A percentile compares a stretch with the other conserved stretches of the same genome.
Conservation (phyloP, 2,888 invertebrate species). For the Lysandra coridon region DNA sequence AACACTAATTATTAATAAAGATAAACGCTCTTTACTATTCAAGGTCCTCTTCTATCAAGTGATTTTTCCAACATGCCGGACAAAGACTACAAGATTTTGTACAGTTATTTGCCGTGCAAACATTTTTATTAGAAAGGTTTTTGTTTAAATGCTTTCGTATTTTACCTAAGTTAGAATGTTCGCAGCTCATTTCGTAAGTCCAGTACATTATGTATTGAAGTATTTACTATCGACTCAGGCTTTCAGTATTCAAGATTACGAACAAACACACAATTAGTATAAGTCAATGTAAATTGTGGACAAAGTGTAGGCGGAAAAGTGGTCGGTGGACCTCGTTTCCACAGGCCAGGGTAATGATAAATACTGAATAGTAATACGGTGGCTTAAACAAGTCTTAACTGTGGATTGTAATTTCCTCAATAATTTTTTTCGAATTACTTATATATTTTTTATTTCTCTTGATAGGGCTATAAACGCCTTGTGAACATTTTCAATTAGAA, state of each 20-base stretch:
- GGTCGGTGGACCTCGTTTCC: background rate
- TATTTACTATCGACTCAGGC: conserved; percentile 1
- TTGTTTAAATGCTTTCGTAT: background rate
- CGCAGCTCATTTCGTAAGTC: background rate
- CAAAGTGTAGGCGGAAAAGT: conserved; percentile 1
- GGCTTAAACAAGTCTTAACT: background rate
- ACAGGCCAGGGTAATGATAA: background rate
- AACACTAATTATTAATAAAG: too few species aligned
- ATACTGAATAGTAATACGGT: background rate
- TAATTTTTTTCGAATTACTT: too few species aligned
- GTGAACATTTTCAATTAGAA: too few species aligned
- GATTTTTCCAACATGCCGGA: too few species aligned
- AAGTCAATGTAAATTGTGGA: conserved; percentile 7
- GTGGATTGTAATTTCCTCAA: too few species aligned
- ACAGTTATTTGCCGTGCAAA: background rate
- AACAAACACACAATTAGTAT: conserved; percentile 3
- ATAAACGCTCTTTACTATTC: too few species aligned
- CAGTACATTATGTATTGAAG: background rate
- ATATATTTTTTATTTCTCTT: too few species aligned
- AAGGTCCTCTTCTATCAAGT: too few species aligned
- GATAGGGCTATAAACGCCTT: too few species aligned
- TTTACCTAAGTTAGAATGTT: background rate
- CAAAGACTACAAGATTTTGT: background rate
- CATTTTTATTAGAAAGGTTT: background rate
- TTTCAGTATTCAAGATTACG: conserved; percentile 12